phyloP scores from a whole-genome alignment of 2,113 vertebrate genomes.

The Pachyramphus minor region DNA sequence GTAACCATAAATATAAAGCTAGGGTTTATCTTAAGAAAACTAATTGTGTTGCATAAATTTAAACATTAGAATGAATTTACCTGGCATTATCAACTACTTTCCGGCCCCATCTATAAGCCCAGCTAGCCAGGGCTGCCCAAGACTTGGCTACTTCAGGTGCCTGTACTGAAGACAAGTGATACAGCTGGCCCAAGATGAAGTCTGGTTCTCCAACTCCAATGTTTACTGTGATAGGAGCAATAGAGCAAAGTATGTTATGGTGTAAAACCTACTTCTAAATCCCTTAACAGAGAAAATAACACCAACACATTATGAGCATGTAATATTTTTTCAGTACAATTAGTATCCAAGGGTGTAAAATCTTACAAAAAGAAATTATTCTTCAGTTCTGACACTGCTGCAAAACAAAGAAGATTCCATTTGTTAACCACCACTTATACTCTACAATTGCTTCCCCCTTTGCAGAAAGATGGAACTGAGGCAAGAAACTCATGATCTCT shows the following conservation, averaged over 20 bases:
- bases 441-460: background rate
- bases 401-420: background rate
- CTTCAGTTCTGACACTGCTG: background rate
- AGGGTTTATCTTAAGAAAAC: background rate
- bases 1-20: background rate
- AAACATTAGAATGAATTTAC: slow-evolving; percentile 65
- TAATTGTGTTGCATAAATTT: background rate
- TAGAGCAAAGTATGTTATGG: background rate
- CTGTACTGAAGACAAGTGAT: slow-evolving; percentile 91
- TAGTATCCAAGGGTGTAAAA: background rate
- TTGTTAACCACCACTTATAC: background rate
- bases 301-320: fast-evolving
- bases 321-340: background rate
- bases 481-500: background rate
- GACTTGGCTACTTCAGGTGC: slow-evolving; percentile 97
- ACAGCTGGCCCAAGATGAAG: slow-evolving; percentile 93
- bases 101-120: slow-evolving; percentile 97
- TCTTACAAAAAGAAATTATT: background rate
- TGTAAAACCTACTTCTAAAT: background rate
- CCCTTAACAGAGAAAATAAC: background rate
- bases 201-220: slow-evolving; percentile 97
- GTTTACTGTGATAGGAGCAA: slow-evolving; percentile 76
- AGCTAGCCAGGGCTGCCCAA: slow-evolving; percentile 95
- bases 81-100: slow-evolving; percentile 98
- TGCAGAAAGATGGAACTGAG: background rate